A percentile compares a stretch with the other conserved stretches of the same genome.
Evolutionary conservation across 2,888 invertebrate species (phyloP).

Genomic region (Liodrosophila aerea): DNA sequence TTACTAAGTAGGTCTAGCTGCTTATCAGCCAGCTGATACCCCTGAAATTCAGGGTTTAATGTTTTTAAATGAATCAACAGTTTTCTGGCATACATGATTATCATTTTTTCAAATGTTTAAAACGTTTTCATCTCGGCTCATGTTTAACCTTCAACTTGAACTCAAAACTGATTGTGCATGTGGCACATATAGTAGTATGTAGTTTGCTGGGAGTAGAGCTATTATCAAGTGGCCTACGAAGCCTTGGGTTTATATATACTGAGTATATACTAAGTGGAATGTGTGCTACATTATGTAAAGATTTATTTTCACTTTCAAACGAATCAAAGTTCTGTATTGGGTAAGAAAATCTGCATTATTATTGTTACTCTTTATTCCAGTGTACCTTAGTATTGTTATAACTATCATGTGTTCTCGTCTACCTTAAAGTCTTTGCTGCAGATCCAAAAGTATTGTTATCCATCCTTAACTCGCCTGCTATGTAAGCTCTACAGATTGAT

Average conservation of each 20-base stretch:
- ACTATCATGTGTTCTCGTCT: no score
- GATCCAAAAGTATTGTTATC: no score
- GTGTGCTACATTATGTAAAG: slow-evolving; percentile 10
- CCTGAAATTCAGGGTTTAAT: slow-evolving; percentile 3
- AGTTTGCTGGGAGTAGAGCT: not conserved
- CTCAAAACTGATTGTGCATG: slow-evolving; percentile 2
- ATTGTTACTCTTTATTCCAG: no score
- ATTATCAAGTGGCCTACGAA: not conserved
- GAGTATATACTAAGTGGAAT: slow-evolving; percentile 18
- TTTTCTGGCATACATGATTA: not conserved
- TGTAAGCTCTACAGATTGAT: slow-evolving; percentile 48
- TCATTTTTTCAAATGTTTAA: not conserved
- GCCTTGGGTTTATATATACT: not conserved
- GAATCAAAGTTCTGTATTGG: no score
- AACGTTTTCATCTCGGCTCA: not conserved
- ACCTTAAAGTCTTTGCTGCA: no score
- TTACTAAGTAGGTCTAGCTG: not conserved
- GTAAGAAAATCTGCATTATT: no score
- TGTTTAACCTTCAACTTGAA: slow-evolving; percentile 30
- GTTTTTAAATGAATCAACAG: slow-evolving; percentile 31
- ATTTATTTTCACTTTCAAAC: not conserved
- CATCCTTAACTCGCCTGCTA: no score
- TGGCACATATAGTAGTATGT: not conserved
- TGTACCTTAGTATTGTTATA: no score
- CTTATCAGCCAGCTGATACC: slow-evolving; percentile 1